Conservation (phyloP, 2,113 vertebrate species). For the Baryphthengus martii region DNA sequence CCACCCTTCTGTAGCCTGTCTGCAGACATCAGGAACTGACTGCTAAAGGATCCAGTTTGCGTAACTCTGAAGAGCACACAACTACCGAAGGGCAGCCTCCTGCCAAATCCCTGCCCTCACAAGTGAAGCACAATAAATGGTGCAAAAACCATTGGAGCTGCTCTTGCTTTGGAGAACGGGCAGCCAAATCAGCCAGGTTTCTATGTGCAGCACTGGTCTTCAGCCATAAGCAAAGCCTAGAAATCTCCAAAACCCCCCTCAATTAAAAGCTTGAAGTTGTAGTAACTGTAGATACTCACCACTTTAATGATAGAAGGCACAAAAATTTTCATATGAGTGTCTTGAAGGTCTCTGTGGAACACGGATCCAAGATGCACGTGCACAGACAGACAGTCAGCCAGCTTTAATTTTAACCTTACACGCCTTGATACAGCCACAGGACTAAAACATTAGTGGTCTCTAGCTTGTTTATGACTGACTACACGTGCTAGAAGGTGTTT, state of each 20-base stretch:
- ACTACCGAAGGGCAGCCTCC: background rate
- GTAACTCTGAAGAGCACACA: background rate
- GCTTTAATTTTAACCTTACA: background rate
- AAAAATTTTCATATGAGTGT: background rate
- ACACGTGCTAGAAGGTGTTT: background rate
- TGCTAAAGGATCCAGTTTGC: background rate
- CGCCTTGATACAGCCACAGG: background rate
- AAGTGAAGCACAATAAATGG: background rate
- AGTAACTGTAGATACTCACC: background rate
- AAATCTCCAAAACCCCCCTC: background rate
- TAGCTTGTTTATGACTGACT: background rate
- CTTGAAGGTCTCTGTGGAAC: background rate
- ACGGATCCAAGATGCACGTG: background rate
- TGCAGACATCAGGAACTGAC: fast-evolving
- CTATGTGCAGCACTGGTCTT: fast-evolving
- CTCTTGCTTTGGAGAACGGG: fast-evolving
- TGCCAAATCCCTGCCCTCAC: background rate
- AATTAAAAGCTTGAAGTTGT: background rate
- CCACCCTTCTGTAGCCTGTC: background rate
- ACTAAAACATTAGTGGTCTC: background rate
- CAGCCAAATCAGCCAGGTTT: background rate
- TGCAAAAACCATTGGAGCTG: background rate
- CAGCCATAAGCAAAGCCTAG: background rate
- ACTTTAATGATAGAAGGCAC: background rate
- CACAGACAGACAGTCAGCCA: background rate